These are phyloP conservation scores for Lasioglossum albipes DNA, from an alignment of 1,140 invertebrate genomes.

Conservation along the genomic window DNA sequence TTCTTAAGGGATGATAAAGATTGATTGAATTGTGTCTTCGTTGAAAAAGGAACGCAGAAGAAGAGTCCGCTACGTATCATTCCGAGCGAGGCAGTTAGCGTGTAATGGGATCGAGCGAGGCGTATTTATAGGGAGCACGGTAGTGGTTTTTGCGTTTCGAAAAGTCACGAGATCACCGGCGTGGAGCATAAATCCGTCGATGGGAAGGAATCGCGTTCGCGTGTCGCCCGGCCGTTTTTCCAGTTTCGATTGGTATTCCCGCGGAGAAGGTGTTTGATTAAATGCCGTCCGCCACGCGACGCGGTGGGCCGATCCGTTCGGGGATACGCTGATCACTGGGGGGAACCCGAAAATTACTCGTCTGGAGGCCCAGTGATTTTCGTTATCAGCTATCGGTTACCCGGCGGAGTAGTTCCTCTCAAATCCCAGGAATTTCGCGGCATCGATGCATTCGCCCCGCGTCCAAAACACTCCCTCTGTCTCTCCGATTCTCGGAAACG, in stretches of 20 bases:
- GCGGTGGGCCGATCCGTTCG: not conserved
- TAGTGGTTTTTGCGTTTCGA: not conserved
- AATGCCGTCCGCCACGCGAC: slow-evolving; percentile 47
- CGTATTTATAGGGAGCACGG: no score
- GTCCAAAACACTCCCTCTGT: not conserved
- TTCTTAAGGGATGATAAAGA: no score
- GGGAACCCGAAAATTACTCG: slow-evolving; percentile 44
- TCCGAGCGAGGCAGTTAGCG: no score
- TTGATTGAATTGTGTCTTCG: no score
- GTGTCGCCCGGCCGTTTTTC: slow-evolving; percentile 43
- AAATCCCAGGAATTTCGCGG: slow-evolving; percentile 12
- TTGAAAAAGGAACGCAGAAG: no score
- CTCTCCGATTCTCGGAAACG: not conserved
- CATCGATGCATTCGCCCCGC: not conserved
- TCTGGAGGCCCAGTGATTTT: slow-evolving; percentile 30
- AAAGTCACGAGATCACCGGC: slow-evolving; percentile 9
- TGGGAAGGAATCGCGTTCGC: slow-evolving; percentile 23
- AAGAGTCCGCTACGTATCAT: no score
- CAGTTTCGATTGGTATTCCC: slow-evolving; percentile 53
- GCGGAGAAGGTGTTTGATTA: slow-evolving; percentile 39
- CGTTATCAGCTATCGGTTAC: slow-evolving; percentile 45
- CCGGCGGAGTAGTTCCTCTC: slow-evolving; percentile 17
- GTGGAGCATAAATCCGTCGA: not conserved
- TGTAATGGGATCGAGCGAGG: no score
- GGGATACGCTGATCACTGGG: slow-evolving; percentile 26